Base-by-base conservation (phyloP, 2,797 vertebrate genomes). In the Carcharodon carcharias region DNA sequence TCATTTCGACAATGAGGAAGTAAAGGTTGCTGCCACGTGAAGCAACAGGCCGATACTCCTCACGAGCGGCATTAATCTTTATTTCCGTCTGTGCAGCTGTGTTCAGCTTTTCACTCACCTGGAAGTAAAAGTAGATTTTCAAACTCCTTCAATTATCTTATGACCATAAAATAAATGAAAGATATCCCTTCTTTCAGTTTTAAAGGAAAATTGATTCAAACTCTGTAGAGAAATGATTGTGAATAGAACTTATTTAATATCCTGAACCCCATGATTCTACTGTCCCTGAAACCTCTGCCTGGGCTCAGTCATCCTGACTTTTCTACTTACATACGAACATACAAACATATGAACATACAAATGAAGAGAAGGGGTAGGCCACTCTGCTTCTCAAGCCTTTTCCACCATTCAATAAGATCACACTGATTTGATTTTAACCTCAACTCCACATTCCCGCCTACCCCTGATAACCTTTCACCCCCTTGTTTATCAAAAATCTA, bases 1-100 rank as follows among this genome's bases (percentile, higher is more conserved):
- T 98, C 98, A 99, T 98, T 97, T 99, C 98, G 97, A 98, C 98
- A 45, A 99, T 98, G 92, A 99, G 98, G 97, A 98, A 99, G 97
- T 99, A 99, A 23, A 99, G 98, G 97, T 98, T 98, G 97, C 98
- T 98, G 61, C 98, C 98, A 96, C 98, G 98, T 96, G 97, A 97
- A 97, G 98, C 98, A 96, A 98, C 98, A 0, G 98, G 98, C 0
- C 98, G 98, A 97, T 98, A 99, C 96, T 99, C 98, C 97, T 99
- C 98, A 96, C 98, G 97, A 18, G 98, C 98, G 67, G 97, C 97
- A 97, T 98, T 99, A 97, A 99, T 98, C 97, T 98, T 98, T 96
- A 98, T 95, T 96, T 98, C 98, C 11, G 98, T 98, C 96, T 98
- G 98, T 0, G 97, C 97, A 63, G 98, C 98, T 82, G 97, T 96